Conservation (phyloP, 2,797 vertebrate genomes). For the Lateolabrax maculatus region DNA sequence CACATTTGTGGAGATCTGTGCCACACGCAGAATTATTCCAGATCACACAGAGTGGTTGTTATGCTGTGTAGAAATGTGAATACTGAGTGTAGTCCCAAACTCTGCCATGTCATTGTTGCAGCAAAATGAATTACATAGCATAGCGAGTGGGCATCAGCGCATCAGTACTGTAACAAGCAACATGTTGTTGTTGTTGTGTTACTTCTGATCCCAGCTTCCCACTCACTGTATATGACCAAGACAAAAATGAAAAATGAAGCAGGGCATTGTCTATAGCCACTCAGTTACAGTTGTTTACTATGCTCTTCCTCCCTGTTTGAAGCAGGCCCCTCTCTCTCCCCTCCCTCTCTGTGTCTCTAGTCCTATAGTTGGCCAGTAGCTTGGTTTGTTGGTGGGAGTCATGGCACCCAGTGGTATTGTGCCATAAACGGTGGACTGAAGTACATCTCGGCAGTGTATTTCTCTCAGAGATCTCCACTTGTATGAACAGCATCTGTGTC, state of each 20-base stretch:
- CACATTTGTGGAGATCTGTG: slow-evolving; percentile 17
- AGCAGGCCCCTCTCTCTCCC: slow-evolving; percentile 17
- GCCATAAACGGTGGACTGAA: slow-evolving; percentile 73
- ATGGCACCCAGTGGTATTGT: slow-evolving; percentile 78
- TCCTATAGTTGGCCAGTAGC: slow-evolving; percentile 57
- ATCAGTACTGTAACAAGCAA: slow-evolving; percentile 53
- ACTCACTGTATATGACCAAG: slow-evolving; percentile 54
- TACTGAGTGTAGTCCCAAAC: slow-evolving; percentile 21
- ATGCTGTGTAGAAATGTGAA: slow-evolving; percentile 31
- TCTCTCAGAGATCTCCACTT: background rate
- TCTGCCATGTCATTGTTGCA: slow-evolving; percentile 64
- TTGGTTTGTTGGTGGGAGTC: slow-evolving; percentile 77
- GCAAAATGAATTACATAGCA: slow-evolving; percentile 59
- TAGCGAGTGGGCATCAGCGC: slow-evolving; percentile 49
- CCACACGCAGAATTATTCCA: slow-evolving; percentile 9
- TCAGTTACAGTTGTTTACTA: slow-evolving; percentile 63
- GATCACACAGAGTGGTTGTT: slow-evolving; percentile 45
- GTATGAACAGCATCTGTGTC: background rate
- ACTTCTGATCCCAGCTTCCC: slow-evolving; percentile 52
- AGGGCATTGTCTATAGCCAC: slow-evolving; percentile 68
- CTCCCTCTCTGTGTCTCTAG: slow-evolving; percentile 7
- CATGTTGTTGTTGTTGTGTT: slow-evolving; percentile 57
- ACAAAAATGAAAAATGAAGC: slow-evolving; percentile 70
- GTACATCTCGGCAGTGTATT: background rate
- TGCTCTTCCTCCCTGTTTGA: slow-evolving; percentile 43